Percentiles rank a stretch among this genome's conserved stretches.
Evolutionary conservation across 1,140 invertebrate species (phyloP).

Genomic region (Melipona quadrifasciata): DNA sequence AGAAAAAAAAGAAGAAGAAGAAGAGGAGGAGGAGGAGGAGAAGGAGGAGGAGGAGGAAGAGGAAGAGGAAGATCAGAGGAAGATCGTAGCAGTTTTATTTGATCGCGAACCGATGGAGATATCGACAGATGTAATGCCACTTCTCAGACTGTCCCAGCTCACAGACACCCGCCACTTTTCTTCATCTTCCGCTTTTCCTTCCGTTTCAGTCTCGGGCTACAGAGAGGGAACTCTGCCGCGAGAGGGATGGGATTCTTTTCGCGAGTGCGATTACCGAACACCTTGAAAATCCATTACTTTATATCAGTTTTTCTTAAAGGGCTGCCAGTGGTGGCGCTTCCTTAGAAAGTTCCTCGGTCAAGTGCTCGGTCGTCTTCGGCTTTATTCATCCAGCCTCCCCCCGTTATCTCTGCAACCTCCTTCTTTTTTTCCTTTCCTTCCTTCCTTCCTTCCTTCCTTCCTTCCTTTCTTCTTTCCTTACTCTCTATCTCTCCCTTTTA

Average conservation of each 20-base stretch:
- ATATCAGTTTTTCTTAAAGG: slow-evolving; percentile 69
- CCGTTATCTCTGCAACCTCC: slow-evolving; percentile 53
- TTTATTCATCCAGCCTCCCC: slow-evolving; percentile 33
- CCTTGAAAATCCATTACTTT: slow-evolving; percentile 71
- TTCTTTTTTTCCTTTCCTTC: neutral
- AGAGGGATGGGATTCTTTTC: neutral
- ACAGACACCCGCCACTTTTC: slow-evolving; percentile 49
- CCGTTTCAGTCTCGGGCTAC: neutral
- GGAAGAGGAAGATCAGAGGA: slow-evolving; percentile 12
- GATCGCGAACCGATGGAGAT: slow-evolving; percentile 73
- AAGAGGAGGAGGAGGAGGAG: slow-evolving; percentile 1
- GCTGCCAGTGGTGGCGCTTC: slow-evolving; percentile 22
- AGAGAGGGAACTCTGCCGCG: neutral
- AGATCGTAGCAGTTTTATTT: slow-evolving; percentile 67
- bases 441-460: neutral
- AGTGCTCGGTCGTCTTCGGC: slow-evolving; percentile 17
- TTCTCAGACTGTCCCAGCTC: slow-evolving; percentile 62
- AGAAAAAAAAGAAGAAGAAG: neutral
- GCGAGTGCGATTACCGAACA: slow-evolving; percentile 68
- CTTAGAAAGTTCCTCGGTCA: slow-evolving; percentile 37
- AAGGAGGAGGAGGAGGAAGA: neutral
- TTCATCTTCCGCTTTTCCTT: slow-evolving; percentile 26
- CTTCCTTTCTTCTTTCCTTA: too few species aligned
- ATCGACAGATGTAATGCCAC: slow-evolving; percentile 75
- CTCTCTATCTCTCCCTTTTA: neutral